Evolutionary conservation across 1,140 invertebrate genomes (phyloP).

Genomic region (Ganaspis sp.): DNA sequence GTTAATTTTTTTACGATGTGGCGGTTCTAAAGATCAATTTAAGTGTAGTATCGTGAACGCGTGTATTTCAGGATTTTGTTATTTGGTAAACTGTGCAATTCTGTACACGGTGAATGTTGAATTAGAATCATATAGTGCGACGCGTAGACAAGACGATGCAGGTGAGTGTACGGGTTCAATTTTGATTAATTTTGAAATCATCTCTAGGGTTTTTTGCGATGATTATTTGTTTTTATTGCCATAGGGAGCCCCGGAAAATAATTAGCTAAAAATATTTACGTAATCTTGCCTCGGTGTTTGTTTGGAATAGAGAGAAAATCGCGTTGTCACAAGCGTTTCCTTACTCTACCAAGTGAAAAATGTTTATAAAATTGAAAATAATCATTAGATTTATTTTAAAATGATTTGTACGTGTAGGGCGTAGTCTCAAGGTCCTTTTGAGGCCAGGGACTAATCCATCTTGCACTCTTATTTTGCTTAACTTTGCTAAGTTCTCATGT

Average conservation of each 20-base stretch:
- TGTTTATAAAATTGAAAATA: slow-evolving; percentile 56
- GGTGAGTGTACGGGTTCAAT: slow-evolving; percentile 70
- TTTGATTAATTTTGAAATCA: slow-evolving; percentile 48
- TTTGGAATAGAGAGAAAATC: slow-evolving; percentile 70
- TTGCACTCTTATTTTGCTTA: slow-evolving; percentile 56
- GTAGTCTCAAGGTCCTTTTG: slow-evolving; percentile 54
- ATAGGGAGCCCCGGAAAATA: slow-evolving; percentile 20
- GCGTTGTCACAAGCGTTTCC: slow-evolving; percentile 60
- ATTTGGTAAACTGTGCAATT: slow-evolving; percentile 45
- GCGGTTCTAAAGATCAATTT: slow-evolving; percentile 43
- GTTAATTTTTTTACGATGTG: slow-evolving; percentile 66
- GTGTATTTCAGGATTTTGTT: slow-evolving; percentile 44
- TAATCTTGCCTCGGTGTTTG: slow-evolving; percentile 59
- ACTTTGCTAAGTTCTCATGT: slow-evolving; percentile 57
- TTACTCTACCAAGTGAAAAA: slow-evolving; percentile 42
- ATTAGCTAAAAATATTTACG: slow-evolving; percentile 41
- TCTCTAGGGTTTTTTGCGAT: slow-evolving; percentile 28
- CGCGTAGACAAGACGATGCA: slow-evolving; percentile 74
- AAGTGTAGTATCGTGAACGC: slow-evolving; percentile 49
- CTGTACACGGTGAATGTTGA: slow-evolving; percentile 30
- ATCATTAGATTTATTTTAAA: slow-evolving; percentile 39
- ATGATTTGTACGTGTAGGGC: slow-evolving; percentile 59
- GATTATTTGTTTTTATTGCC: slow-evolving; percentile 49
- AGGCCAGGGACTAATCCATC: slow-evolving; percentile 51
- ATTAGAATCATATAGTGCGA: slow-evolving; percentile 54